Evolutionary conservation across 2,113 vertebrate species (phyloP).

Genomic region (Gasterosteus nipponicus): DNA sequence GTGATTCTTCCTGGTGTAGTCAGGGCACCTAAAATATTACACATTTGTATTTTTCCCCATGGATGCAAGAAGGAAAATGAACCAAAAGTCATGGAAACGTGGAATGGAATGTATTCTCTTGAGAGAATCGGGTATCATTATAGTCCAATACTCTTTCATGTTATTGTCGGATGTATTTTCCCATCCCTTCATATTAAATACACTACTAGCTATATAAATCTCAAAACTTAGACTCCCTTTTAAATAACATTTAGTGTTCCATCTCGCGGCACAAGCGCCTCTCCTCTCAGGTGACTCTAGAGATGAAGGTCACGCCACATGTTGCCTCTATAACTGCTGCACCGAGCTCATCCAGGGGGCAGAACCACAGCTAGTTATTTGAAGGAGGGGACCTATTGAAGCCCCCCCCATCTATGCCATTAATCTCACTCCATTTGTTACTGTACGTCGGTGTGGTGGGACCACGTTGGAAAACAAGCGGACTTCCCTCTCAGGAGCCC

Average conservation of each 20-base stretch:
- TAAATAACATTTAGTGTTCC: background rate
- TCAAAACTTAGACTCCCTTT: background rate
- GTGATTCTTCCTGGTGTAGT: background rate
- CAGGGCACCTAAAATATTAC: background rate
- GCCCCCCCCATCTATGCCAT: slow-evolving; percentile 63
- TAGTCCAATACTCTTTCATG: background rate
- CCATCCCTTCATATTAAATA: background rate
- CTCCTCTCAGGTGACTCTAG: slow-evolving; percentile 41
- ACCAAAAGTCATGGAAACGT: slow-evolving; percentile 15
- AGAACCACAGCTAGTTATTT: slow-evolving; percentile 77
- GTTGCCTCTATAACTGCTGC: slow-evolving; percentile 71
- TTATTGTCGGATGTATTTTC: background rate
- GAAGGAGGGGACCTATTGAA: slow-evolving; percentile 76
- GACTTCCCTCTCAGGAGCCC: slow-evolving; percentile 31
- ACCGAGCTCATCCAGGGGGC: slow-evolving; percentile 76
- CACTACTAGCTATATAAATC: background rate
- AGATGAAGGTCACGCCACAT: slow-evolving; percentile 80
- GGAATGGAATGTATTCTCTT: slow-evolving; percentile 24
- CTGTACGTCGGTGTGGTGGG: slow-evolving; percentile 53
- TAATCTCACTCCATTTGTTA: slow-evolving; percentile 61
- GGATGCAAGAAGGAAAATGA: background rate
- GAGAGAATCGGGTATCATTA: slow-evolving; percentile 10
- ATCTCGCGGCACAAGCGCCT: background rate
- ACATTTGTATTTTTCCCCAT: background rate
- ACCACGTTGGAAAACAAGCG: slow-evolving; percentile 30